Percentiles rank a stretch among this genome's conserved stretches.
Evolutionary conservation across 2,888 invertebrate genomes (phyloP).

Genomic region (Drosophila atripex): DNA sequence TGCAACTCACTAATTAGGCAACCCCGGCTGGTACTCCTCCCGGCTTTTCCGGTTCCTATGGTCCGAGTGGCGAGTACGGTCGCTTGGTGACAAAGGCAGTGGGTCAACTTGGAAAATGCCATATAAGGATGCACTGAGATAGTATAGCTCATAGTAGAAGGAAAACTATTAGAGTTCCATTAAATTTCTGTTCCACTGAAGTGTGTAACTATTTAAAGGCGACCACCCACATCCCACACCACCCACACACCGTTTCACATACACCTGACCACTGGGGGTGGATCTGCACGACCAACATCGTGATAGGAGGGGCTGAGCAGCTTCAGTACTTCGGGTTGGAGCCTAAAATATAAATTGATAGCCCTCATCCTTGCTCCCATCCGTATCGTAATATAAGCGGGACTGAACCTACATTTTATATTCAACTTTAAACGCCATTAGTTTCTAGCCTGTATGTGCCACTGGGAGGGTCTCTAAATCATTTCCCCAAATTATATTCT

Average conservation of each 20-base stretch:
- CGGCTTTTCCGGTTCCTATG: constrained; percentile 49
- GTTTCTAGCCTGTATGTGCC: neutral
- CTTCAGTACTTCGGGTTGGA: constrained; percentile 3
- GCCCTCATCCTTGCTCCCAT: constrained; percentile 20
- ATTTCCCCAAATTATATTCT: neutral
- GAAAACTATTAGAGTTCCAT: no score
- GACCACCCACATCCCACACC: no score
- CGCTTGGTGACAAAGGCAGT: constrained; percentile 24
- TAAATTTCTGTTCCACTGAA: no score
- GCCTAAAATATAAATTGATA: constrained; percentile 56
- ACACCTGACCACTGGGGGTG: no score
- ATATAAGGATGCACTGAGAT: neutral
- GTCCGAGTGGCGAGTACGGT: constrained; percentile 38
- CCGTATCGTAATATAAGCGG: no score
- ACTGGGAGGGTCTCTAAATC: neutral
- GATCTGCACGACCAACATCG: no score
- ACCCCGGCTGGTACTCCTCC: constrained; percentile 1
- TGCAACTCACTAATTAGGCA: constrained; percentile 49
- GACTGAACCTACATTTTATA: no score
- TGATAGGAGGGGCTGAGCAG: no score
- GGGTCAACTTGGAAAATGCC: constrained; percentile 6
- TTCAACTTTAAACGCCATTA: no score
- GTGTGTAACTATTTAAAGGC: no score
- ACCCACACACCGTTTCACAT: no score
- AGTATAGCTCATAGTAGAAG: no score